These are phyloP conservation scores for Alethe castanea DNA, from an alignment of 2,113 vertebrate genomes.

Conservation along the genomic window DNA sequence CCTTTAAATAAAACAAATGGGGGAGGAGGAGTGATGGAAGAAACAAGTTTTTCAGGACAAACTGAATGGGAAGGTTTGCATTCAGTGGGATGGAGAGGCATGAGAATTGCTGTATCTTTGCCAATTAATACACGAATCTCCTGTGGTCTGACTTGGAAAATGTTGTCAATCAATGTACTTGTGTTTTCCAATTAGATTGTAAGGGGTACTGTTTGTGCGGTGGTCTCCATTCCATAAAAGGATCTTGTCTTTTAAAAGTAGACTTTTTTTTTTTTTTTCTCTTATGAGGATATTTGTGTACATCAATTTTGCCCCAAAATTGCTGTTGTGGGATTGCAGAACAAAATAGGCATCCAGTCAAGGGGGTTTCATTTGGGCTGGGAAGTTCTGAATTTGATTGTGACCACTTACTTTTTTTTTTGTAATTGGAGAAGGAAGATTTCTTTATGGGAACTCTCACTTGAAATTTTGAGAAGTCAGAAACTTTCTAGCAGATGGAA, in stretches of 20 bases:
- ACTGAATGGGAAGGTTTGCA: not conserved
- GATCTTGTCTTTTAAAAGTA: slow-evolving; percentile 21
- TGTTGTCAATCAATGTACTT: slow-evolving; percentile 4
- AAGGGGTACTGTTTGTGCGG: not conserved
- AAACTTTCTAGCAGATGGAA: slow-evolving; percentile 32
- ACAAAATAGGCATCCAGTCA: not conserved
- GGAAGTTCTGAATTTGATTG: slow-evolving; percentile 39
- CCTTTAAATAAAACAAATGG: slow-evolving; percentile 49
- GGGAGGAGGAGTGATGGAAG: not conserved
- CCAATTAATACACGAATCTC: slow-evolving; percentile 18
- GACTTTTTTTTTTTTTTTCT: slow-evolving; percentile 24
- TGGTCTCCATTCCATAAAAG: not conserved
- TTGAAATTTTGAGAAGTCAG: slow-evolving; percentile 1
- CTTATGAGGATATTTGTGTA: not conserved
- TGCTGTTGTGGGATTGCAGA: slow-evolving; percentile 30
- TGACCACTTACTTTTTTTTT: not conserved
- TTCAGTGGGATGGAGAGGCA: slow-evolving; percentile 26
- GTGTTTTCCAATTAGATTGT: slow-evolving; percentile 31
- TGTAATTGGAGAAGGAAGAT: slow-evolving; percentile 2
- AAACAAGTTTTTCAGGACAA: slow-evolving; percentile 11
- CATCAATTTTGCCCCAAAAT: slow-evolving; percentile 7
- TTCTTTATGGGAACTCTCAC: slow-evolving; percentile 9
- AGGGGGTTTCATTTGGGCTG: not conserved
- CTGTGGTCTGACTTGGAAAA: slow-evolving; percentile 45
- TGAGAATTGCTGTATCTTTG: slow-evolving; percentile 48